These are phyloP conservation scores for Galago senegalensis DNA, from an alignment of 2,797 vertebrate species.

Conservation along the genomic window DNA sequence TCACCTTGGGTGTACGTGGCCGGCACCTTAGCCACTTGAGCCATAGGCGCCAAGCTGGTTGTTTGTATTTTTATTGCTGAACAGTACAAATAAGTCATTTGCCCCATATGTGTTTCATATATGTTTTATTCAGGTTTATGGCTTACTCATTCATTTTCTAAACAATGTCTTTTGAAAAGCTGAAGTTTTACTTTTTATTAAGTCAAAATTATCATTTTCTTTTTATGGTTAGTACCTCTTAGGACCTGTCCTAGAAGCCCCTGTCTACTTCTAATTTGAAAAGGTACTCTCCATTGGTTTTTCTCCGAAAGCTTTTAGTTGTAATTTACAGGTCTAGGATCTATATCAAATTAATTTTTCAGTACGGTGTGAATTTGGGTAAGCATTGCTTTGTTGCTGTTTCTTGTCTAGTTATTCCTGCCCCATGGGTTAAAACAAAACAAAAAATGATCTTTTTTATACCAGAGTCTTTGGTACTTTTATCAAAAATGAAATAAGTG, in stretches of 20 bases:
- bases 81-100: background rate
- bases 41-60: too few species aligned
- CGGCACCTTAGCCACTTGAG: too few species aligned
- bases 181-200: background rate
- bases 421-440: background rate
- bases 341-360: constrained; percentile 11
- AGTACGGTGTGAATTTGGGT: background rate
- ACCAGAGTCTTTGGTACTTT: background rate
- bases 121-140: background rate
- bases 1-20: too few species aligned
- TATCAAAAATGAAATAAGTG: background rate
- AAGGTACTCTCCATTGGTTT: background rate
- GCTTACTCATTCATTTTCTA: background rate
- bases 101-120: background rate
- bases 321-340: background rate
- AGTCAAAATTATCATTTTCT: background rate
- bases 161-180: background rate
- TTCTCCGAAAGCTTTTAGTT: constrained; percentile 16
- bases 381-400: background rate
- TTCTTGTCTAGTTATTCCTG: background rate
- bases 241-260: background rate
- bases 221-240: background rate
- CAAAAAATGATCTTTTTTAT: background rate
- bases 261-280: background rate
- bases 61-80: background rate